Conservation (phyloP, 2,797 vertebrate genomes). For the Cirrhinus mrigala region DNA sequence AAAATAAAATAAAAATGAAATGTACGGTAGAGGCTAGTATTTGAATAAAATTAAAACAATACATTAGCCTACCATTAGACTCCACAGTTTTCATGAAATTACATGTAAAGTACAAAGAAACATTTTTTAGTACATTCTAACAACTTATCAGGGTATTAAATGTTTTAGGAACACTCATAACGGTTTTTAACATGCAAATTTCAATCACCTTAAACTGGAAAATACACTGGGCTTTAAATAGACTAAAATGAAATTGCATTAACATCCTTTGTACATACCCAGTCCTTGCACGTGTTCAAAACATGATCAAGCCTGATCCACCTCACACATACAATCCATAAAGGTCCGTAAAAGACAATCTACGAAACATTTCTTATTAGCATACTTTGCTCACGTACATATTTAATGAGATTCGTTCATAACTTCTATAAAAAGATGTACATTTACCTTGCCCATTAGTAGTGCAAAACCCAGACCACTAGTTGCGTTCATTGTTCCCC, state of each 20-base stretch:
- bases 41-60: neutral
- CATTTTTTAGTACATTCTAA: neutral
- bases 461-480: neutral
- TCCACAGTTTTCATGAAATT: neutral
- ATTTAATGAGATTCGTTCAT: neutral
- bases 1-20: no score
- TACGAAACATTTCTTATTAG: neutral
- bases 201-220: neutral
- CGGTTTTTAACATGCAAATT: neutral
- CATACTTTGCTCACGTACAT: neutral
- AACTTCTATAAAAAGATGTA: no score
- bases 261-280: neutral
- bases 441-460: neutral
- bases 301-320: neutral
- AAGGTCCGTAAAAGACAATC: neutral
- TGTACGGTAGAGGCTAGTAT: no score
- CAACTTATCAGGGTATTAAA: neutral
- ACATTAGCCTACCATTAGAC: neutral
- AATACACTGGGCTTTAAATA: neutral
- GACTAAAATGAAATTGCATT: neutral
- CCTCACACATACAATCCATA: neutral
- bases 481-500: neutral
- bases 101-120: neutral
- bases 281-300: neutral
- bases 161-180: neutral